Evolutionary conservation across 2,888 invertebrate species (phyloP), one percentile per base, ranked within the genome.

Genomic region (Keiferia lycopersicella): DNA sequence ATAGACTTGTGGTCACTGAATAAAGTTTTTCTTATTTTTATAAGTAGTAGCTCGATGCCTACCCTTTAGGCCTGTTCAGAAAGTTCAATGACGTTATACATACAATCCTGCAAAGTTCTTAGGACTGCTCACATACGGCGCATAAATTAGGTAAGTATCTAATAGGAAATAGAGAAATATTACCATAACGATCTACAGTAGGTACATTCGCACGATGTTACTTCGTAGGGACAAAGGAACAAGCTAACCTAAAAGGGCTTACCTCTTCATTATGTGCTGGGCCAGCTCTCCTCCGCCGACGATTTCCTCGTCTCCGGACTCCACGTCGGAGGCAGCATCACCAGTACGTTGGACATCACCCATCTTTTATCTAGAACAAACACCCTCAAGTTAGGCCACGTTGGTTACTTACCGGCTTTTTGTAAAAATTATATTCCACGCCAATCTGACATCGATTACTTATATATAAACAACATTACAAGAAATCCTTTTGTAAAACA

Each of bases 331-430:
- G 67, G 93, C 93, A 69, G 93, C 93, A 80, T 94, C 94, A 68
- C 93, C 93, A 76, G 93, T 92, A 73, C 93, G 94, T 79, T 95
- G 94, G 73, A 94, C 94, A 73, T 94, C 92, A 86, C 94, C 93
- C 95, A 95, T 95, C 82, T 72, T 84, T 69, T 71, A 77, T 84
- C 90, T 87, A 83, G 75, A 88, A 88, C 76, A 82, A 22, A 53
- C 22, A 53, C 26, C 22, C 10, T 20, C 20, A 53, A 53, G 69
- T 75, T 69, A 20, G 20, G 87, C 90, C 89, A 90, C 90, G 90
- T 90, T 89, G 85, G 76, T 78, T 73, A 69, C 72, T 69, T 74
- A 79, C 84, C 83, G 86, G 83, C 78, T 72, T 73, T 67, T 66
- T 63, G 71, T 66, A 73, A 69, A 70, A 67, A 61, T 18, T 45